Evolutionary conservation across 2,113 vertebrate genomes (phyloP).

Genomic region (Grammomys surdaster): DNA sequence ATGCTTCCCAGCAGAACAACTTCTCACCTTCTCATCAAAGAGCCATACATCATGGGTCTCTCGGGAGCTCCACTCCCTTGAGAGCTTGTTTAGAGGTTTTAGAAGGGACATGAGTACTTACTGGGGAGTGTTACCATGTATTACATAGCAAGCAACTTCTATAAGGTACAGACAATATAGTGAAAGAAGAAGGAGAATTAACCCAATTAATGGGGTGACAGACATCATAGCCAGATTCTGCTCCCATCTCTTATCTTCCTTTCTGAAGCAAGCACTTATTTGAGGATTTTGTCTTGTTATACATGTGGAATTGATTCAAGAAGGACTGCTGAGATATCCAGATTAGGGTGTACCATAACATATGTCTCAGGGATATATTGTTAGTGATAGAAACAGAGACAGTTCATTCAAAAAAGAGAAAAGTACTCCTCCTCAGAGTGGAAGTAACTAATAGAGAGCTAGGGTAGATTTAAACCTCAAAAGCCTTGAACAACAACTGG

Average conservation of each 20-base stretch:
- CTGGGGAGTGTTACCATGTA: neutral
- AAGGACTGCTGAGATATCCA: neutral
- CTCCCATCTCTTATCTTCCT: neutral
- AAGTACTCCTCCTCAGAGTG: neutral
- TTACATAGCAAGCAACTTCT: no score
- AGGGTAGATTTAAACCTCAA: neutral
- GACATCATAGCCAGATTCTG: neutral
- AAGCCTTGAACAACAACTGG: neutral
- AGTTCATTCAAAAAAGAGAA: neutral
- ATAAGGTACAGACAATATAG: neutral
- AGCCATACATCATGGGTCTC: rapidly evolving
- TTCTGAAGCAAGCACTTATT: neutral
- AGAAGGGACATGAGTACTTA: neutral
- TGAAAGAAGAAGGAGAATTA: neutral
- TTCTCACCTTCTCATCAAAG: neutral
- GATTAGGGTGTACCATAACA: neutral
- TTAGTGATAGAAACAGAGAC: neutral
- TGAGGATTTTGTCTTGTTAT: no score
- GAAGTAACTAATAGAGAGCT: neutral
- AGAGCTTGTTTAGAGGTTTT: neutral
- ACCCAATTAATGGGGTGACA: neutral
- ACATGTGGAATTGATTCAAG: no score
- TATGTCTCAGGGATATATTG: neutral
- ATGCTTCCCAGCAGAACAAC: neutral
- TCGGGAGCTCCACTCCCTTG: neutral